These are phyloP conservation scores for Caenorhabditis sp. DNA, from an alignment of 2,888 invertebrate species.

Conservation along the genomic window DNA sequence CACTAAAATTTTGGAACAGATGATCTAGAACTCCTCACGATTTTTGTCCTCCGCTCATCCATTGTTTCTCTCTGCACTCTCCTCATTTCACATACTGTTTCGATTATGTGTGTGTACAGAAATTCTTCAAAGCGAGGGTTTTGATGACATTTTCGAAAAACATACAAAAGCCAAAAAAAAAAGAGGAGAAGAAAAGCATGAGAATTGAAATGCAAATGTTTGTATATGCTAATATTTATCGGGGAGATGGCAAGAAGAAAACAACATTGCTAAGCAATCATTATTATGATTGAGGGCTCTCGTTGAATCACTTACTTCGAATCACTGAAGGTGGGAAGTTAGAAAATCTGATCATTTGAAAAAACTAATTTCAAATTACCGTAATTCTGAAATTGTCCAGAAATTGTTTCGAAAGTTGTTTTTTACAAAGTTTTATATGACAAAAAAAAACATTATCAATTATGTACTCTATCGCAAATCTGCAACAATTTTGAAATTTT, in stretches of 20 bases:
- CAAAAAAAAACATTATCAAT: too few relatives aligned
- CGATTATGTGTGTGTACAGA: not conserved
- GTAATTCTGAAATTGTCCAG: too few relatives aligned
- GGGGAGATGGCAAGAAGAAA: not conserved
- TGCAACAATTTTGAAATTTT: too few relatives aligned
- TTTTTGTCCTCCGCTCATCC: not conserved
- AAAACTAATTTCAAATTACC: too few relatives aligned
- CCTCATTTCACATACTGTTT: constrained; percentile 1
- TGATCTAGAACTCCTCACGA: not conserved
- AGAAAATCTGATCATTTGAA: too few relatives aligned
- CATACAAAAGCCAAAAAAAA: constrained; percentile 4
- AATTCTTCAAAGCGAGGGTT: not conserved
- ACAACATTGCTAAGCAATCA: not conserved
- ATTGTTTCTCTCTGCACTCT: constrained; percentile 4
- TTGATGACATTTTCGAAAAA: constrained; percentile 23
- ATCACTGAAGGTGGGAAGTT: too few relatives aligned
- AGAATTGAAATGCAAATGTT: constrained; percentile 1
- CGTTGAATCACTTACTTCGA: not conserved
- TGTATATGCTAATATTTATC: constrained; percentile 1
- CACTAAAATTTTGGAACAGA: not conserved
- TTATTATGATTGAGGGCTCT: not conserved
- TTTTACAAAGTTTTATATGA: too few relatives aligned
- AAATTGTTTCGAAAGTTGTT: too few relatives aligned
- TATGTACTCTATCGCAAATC: too few relatives aligned
- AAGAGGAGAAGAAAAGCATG: constrained; percentile 5